phyloP scores from a whole-genome alignment of 2,888 invertebrate genomes.

The Pachymerium ferrugineum region DNA sequence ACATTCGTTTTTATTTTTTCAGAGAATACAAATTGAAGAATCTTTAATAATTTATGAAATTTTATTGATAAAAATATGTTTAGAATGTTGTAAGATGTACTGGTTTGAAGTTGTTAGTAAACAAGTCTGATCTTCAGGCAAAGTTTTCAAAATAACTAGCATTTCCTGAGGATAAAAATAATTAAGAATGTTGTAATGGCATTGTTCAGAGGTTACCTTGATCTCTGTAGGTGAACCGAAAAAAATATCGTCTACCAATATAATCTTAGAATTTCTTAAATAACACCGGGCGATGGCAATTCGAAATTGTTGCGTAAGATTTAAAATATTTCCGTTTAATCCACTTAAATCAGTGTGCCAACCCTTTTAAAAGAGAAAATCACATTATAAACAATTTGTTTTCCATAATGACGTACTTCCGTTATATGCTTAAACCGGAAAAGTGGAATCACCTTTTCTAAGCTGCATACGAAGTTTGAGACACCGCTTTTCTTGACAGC shows the following conservation, averaged over 20 bases:
- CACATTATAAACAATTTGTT: no score
- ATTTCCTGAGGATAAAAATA: no score
- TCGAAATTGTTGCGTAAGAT: not conserved
- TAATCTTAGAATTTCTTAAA: not conserved
- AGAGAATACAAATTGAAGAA: no score
- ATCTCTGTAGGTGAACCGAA: not conserved
- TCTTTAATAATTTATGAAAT: no score
- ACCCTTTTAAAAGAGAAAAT: not conserved
- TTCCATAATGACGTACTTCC: not conserved
- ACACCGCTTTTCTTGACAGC: not conserved
- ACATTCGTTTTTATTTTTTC: no score
- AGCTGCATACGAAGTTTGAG: not conserved
- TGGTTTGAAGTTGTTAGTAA: no score
- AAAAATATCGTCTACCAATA: not conserved
- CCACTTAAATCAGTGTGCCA: not conserved
- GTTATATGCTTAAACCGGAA: not conserved
- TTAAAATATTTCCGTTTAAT: not conserved
- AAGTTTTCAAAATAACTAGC: no score
- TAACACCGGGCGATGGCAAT: not conserved
- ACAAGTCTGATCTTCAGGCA: no score
- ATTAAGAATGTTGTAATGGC: not conserved
- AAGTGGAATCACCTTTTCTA: not conserved
- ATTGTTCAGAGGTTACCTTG: no score
- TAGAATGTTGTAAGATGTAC: no score
- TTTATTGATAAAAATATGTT: no score